Evolutionary conservation across 2,888 invertebrate genomes (phyloP).

Genomic region (Drosophila paramelanica): DNA sequence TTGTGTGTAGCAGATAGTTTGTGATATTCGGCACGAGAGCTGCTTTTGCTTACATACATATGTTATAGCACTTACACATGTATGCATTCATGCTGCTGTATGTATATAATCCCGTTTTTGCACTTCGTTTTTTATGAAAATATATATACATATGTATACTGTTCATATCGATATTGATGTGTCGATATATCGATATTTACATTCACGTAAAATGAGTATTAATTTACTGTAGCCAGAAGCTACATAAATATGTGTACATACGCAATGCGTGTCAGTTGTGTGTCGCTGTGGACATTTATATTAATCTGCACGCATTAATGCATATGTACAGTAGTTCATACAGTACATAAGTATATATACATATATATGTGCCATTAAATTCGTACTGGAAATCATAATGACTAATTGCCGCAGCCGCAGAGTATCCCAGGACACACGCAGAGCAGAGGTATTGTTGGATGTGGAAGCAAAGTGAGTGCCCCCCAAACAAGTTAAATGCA

Average conservation of each 20-base stretch:
- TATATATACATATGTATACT: background rate
- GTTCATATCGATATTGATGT: conserved; percentile 18
- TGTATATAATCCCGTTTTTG: conserved; percentile 3
- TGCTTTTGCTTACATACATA: background rate
- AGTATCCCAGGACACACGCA: conserved; percentile 3
- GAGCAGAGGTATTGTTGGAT: conserved; percentile 25
- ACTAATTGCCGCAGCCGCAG: background rate
- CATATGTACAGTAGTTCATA: background rate
- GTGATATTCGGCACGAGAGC: background rate
- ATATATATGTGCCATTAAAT: background rate
- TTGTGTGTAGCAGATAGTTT: background rate
- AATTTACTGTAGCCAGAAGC: background rate
- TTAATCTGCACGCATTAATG: background rate
- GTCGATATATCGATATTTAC: conserved; percentile 23
- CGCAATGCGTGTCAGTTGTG: background rate
- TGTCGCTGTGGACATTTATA: background rate
- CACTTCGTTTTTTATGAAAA: background rate
- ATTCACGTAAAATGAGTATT: background rate
- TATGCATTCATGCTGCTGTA: conserved; percentile 3
- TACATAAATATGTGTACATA: conserved; percentile 1
- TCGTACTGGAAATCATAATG: background rate
- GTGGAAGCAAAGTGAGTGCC: conserved; percentile 29
- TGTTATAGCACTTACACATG: conserved; percentile 1
- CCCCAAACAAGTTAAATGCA: conserved; percentile 19
- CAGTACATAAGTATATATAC: background rate